These are phyloP conservation scores for Xyrichtys novacula DNA, from an alignment of 2,797 vertebrate genomes.

Conservation along the genomic window DNA sequence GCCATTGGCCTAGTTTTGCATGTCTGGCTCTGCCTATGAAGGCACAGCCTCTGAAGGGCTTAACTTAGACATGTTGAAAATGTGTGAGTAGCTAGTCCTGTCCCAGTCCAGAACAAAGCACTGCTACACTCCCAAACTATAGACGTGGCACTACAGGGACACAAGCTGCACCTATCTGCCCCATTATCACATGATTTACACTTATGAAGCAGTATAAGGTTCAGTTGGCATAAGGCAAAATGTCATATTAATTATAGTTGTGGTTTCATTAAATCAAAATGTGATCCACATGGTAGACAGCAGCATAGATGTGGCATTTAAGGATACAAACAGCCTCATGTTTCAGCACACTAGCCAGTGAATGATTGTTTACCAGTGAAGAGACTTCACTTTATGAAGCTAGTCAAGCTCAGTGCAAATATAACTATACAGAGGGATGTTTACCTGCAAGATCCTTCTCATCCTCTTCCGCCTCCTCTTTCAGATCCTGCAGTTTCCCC, in stretches of 20 bases:
- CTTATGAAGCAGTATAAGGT: too few species aligned
- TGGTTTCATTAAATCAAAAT: not conserved
- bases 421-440: not conserved
- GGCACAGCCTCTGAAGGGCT: conserved; percentile 1
- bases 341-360: not conserved
- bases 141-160: conserved; percentile 7
- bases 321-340: not conserved
- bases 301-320: not conserved
- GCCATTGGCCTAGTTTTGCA: conserved; percentile 23
- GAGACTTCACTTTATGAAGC: not conserved
- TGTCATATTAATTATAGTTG: too few species aligned
- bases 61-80: conserved; percentile 12
- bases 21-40: not conserved
- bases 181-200: conserved; percentile 3
- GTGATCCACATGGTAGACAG: not conserved
- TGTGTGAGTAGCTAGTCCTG: conserved; percentile 7
- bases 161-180: conserved; percentile 36
- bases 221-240: too few species aligned
- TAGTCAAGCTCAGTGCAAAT: not conserved
- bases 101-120: conserved; percentile 7
- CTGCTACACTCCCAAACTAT: conserved; percentile 17
- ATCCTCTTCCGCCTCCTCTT: conserved; percentile 90
- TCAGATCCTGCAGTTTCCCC: conserved; percentile 91
- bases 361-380: not conserved
- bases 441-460: conserved; percentile 91